phyloP scores from a whole-genome alignment of 2,797 vertebrate species.

The Schizopygopsis malacanthus region DNA sequence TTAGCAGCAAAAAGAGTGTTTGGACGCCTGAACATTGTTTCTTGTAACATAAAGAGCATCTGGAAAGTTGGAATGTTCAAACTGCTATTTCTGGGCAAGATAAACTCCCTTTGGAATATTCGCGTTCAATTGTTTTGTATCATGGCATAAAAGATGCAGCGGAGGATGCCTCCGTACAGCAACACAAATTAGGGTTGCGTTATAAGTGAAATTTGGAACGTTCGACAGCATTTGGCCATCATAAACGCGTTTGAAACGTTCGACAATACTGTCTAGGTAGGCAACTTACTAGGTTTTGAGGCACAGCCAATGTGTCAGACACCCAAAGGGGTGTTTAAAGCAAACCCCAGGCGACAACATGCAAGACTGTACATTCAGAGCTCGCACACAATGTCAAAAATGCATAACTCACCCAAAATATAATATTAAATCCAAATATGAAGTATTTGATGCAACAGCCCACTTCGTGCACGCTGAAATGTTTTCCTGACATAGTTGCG shows the following conservation, averaged over 20 bases:
- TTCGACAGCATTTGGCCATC: neutral
- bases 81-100: neutral
- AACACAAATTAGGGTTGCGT: neutral
- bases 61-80: neutral
- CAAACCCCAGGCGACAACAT: neutral
- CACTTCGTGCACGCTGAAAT: constrained; percentile 98
- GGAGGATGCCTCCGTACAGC: neutral
- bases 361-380: neutral
- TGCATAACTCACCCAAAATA: constrained; percentile 92
- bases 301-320: neutral
- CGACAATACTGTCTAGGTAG: neutral
- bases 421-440: constrained; percentile 99
- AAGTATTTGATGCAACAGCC: constrained; percentile 99
- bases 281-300: neutral
- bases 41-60: neutral
- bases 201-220: neutral
- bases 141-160: neutral
- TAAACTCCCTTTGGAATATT: neutral
- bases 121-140: neutral
- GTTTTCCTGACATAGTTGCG: constrained; percentile 94
- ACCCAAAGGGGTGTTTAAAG: neutral
- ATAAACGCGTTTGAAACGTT: neutral
- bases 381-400: neutral
- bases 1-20: neutral
- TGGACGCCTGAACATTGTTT: neutral